A percentile compares a stretch with the other conserved stretches of the same genome.
phyloP scores from a whole-genome alignment of 2,888 invertebrate species.

The Xestia ashworthii region DNA sequence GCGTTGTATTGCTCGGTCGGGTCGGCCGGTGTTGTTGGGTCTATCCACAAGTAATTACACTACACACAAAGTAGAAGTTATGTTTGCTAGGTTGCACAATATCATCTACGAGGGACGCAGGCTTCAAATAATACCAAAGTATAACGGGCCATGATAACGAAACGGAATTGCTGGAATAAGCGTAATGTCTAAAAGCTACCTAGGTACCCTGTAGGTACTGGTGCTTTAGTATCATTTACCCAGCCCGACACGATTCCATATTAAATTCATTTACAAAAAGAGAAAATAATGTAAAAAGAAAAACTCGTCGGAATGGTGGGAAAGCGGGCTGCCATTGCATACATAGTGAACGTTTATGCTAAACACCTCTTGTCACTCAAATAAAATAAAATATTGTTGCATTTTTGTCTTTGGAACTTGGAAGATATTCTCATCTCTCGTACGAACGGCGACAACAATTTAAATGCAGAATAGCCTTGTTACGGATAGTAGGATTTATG shows the following conservation, averaged over 20 bases:
- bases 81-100: background rate
- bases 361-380: constrained; percentile 74
- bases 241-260: constrained; percentile 61
- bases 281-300: constrained; percentile 60
- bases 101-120: background rate
- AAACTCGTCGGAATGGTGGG: constrained; percentile 57
- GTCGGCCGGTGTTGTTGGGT: background rate
- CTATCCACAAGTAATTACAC: background rate
- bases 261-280: constrained; percentile 65
- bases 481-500: constrained; percentile 52
- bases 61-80: background rate
- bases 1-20: background rate
- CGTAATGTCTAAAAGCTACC: constrained; percentile 24
- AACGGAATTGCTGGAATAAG: constrained; percentile 16
- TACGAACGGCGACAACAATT: constrained; percentile 39
- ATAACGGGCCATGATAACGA: constrained; percentile 33
- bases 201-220: constrained; percentile 1
- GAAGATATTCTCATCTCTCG: constrained; percentile 43
- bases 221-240: constrained; percentile 44
- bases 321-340: constrained; percentile 67
- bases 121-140: constrained; percentile 25
- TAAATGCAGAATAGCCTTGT: constrained; percentile 65
- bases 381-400: constrained; percentile 75
- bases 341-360: constrained; percentile 75
- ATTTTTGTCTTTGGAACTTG: constrained; percentile 68